phyloP scores from a whole-genome alignment of 92 coral and sea anemone genomes.

The Ricordea florida region DNA sequence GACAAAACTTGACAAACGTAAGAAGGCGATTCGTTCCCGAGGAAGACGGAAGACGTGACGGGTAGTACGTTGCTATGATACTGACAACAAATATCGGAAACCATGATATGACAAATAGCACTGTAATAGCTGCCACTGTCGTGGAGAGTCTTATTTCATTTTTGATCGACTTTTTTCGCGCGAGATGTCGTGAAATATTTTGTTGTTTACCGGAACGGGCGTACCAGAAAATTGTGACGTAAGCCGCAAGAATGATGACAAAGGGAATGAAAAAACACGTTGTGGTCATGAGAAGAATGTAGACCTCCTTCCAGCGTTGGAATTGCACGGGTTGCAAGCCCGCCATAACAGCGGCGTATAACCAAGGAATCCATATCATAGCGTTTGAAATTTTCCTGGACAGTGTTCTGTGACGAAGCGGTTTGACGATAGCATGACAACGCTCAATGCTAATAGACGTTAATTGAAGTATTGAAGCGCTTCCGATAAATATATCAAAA shows the following conservation, averaged over 20 bases:
- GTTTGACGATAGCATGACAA: conserved; percentile 86
- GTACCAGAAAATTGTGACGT: conserved; percentile 51
- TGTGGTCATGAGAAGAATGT: conserved; percentile 67
- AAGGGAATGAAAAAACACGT: conserved; percentile 79
- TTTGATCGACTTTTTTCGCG: conserved; percentile 41
- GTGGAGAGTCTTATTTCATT: conserved; percentile 76
- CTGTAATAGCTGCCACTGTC: conserved; percentile 74
- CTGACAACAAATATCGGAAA: conserved; percentile 71
- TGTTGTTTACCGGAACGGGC: conserved; percentile 50
- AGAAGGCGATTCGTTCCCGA: conserved; percentile 58
- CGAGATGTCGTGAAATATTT: conserved; percentile 20
- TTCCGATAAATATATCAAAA: conserved; percentile 84
- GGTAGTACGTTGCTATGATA: conserved; percentile 65
- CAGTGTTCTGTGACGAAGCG: conserved; percentile 78
- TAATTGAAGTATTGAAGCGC: conserved; percentile 81
- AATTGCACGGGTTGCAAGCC: conserved; percentile 77
- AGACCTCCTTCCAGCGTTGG: conserved; percentile 63
- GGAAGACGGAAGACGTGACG: conserved; percentile 55
- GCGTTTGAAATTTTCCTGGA: conserved; percentile 57
- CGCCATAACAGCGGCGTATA: conserved; percentile 70
- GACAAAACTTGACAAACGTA: conserved; percentile 87
- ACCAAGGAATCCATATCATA: conserved; percentile 74
- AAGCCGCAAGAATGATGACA: conserved; percentile 61
- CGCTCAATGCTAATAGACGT: conserved; percentile 89
- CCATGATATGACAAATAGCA: conserved; percentile 81